These are phyloP conservation scores for Pterocles gutturalis DNA, from an alignment of 2,113 vertebrate genomes.

Conservation along the genomic window DNA sequence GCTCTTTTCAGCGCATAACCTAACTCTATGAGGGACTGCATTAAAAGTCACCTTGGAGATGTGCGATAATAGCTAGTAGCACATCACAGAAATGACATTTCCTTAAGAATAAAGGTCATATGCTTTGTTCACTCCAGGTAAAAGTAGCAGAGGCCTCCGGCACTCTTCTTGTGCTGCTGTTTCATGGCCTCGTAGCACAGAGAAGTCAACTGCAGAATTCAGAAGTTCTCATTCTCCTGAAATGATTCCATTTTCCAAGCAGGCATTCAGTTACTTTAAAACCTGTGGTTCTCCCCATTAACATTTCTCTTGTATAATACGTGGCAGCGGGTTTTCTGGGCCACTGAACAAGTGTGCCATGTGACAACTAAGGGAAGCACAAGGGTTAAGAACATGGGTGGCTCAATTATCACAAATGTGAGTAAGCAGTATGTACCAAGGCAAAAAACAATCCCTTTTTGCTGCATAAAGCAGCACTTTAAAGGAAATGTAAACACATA, in stretches of 20 bases:
- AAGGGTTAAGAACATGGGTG: background rate
- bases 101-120: slow-evolving; percentile 45
- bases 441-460: background rate
- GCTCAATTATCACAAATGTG: background rate
- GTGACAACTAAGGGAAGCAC: background rate
- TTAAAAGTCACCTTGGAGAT: slow-evolving; percentile 70
- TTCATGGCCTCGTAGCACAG: background rate
- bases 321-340: background rate
- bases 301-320: background rate
- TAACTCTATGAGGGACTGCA: background rate
- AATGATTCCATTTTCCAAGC: background rate
- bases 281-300: background rate
- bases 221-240: background rate
- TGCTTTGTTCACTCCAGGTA: slow-evolving; percentile 52
- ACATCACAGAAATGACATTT: slow-evolving; percentile 62
- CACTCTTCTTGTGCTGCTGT: slow-evolving; percentile 17
- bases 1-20: background rate
- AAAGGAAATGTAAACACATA: background rate
- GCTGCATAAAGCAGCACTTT: background rate
- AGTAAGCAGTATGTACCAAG: background rate
- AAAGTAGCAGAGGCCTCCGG: slow-evolving; percentile 71
- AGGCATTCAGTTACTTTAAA: background rate
- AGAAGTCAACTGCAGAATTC: slow-evolving; percentile 3
- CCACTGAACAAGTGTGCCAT: background rate
- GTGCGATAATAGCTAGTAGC: background rate